A percentile compares a stretch with the other conserved stretches of the same genome.
Conservation (phyloP, 2,797 vertebrate species). For the Gambelia wislizenii region DNA sequence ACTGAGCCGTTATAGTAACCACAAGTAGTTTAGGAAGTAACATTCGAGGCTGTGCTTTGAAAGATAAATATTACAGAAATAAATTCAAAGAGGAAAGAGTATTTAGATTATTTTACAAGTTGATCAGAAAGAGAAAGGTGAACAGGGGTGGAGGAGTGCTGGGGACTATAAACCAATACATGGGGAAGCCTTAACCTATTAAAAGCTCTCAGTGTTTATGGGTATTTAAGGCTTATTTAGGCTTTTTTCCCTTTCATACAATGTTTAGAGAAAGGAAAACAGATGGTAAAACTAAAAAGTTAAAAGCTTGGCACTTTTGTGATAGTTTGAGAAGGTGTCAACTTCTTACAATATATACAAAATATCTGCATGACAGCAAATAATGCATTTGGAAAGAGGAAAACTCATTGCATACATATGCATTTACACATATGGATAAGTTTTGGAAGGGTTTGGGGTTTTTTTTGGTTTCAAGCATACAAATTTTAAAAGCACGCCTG, state of each 20-base stretch:
- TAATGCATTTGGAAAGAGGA: slow-evolving; percentile 71
- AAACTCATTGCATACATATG: slow-evolving; percentile 69
- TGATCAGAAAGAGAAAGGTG: slow-evolving; percentile 38
- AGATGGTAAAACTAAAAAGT: slow-evolving; percentile 65
- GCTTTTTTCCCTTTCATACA: slow-evolving; percentile 73
- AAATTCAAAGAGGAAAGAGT: slow-evolving; percentile 53
- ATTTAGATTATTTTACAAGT: slow-evolving; percentile 35
- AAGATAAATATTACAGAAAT: slow-evolving; percentile 41
- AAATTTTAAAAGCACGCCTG: slow-evolving; percentile 71
- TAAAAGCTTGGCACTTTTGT: slow-evolving; percentile 83
- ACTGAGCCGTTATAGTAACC: neutral
- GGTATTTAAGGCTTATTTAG: slow-evolving; percentile 80
- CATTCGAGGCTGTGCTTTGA: slow-evolving; percentile 27
- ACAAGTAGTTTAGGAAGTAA: slow-evolving; percentile 10
- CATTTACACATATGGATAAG: slow-evolving; percentile 77
- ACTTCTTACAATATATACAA: slow-evolving; percentile 76
- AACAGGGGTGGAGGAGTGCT: neutral
- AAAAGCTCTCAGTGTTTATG: slow-evolving; percentile 70
- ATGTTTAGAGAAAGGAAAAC: slow-evolving; percentile 65
- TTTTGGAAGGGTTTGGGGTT: slow-evolving; percentile 47
- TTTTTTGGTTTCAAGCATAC: slow-evolving; percentile 81
- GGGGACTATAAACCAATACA: slow-evolving; percentile 37
- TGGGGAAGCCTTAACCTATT: slow-evolving; percentile 58
- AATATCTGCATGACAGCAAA: slow-evolving; percentile 70
- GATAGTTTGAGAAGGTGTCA: slow-evolving; percentile 77